Percentiles rank a stretch among this genome's conserved stretches.
Evolutionary conservation across 1,140 invertebrate species (phyloP).

Genomic region (Drosophila malerkotliana): DNA sequence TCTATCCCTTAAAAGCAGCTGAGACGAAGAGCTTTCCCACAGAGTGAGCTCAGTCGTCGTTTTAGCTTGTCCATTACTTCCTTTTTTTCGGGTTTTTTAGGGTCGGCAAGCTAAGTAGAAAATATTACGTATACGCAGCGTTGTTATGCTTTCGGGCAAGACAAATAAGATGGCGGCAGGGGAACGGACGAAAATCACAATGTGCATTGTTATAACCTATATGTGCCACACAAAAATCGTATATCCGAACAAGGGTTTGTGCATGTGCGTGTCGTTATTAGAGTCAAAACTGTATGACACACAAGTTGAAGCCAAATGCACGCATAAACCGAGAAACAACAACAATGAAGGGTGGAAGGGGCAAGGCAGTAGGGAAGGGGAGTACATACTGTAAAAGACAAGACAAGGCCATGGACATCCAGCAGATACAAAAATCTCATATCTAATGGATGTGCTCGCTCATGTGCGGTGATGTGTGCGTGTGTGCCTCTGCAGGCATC

Average conservation of each 20-base stretch:
- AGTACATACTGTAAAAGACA: constrained; percentile 12
- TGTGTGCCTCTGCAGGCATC: constrained; percentile 65
- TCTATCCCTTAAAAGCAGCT: constrained; percentile 24
- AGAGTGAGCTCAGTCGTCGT: constrained; percentile 9
- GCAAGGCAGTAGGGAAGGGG: neutral
- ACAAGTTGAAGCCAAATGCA: constrained; percentile 66
- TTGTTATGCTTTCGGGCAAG: constrained; percentile 37
- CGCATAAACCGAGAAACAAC: constrained; percentile 49
- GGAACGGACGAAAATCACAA: constrained; percentile 34
- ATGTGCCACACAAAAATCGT: constrained; percentile 45
- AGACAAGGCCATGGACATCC: constrained; percentile 40
- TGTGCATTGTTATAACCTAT: constrained; percentile 55
- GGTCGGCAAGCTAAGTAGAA: constrained; percentile 52
- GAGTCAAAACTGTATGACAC: constrained; percentile 66
- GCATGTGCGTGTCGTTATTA: constrained; percentile 55
- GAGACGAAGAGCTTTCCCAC: constrained; percentile 16
- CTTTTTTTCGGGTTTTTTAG: constrained; percentile 15
- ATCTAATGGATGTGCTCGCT: constrained; percentile 77
- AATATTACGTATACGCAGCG: constrained; percentile 59
- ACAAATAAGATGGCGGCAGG: constrained; percentile 28
- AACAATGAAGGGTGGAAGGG: neutral
- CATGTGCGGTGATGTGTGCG: constrained; percentile 34
- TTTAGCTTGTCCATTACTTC: constrained; percentile 26
- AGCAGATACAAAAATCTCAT: constrained; percentile 69
- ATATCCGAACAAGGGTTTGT: constrained; percentile 39